phyloP scores from a whole-genome alignment of 1,140 invertebrate species.

The Chironomus tepperi region DNA sequence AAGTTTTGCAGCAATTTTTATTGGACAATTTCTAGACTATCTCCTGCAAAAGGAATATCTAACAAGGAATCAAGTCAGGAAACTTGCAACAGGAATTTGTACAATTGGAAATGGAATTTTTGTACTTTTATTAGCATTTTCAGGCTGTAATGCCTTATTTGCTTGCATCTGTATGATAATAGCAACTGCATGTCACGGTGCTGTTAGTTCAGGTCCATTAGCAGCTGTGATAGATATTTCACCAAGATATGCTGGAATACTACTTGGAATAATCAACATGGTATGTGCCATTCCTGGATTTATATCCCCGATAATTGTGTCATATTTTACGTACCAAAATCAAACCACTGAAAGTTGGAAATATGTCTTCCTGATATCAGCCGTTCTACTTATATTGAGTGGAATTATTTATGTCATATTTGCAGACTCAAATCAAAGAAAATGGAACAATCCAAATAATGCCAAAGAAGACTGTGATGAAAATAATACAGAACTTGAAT shows the following conservation, averaged over 20 bases:
- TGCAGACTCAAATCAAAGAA: slow-evolving; percentile 45
- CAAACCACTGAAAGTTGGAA: slow-evolving; percentile 52
- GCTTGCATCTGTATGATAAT: slow-evolving; percentile 48
- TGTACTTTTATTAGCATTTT: slow-evolving; percentile 45
- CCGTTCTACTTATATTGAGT: slow-evolving; percentile 40
- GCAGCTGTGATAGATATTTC: slow-evolving; percentile 49
- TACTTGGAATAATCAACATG: slow-evolving; percentile 43
- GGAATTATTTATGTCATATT: slow-evolving; percentile 43
- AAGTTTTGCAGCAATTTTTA: slow-evolving; percentile 46
- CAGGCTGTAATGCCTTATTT: slow-evolving; percentile 46
- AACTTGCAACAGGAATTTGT: slow-evolving; percentile 45
- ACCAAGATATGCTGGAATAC: slow-evolving; percentile 49
- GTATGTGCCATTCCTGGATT: slow-evolving; percentile 41
- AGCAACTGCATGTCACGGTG: slow-evolving; percentile 47
- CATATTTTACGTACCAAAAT: slow-evolving; percentile 45
- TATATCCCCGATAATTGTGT: slow-evolving; percentile 45
- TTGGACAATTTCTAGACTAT: slow-evolving; percentile 47
- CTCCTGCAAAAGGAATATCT: slow-evolving; percentile 45
- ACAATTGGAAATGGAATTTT: slow-evolving; percentile 42
- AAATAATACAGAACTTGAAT: not conserved
- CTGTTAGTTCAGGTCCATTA: slow-evolving; percentile 48
- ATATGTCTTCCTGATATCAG: slow-evolving; percentile 46
- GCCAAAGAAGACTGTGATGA: not conserved
- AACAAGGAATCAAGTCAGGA: slow-evolving; percentile 46
- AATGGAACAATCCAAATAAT: slow-evolving; percentile 43